Evolutionary conservation across 2,797 vertebrate genomes (phyloP), one percentile per base, ranked within the genome.

Genomic region (Ctenopoma kingsleyae): DNA sequence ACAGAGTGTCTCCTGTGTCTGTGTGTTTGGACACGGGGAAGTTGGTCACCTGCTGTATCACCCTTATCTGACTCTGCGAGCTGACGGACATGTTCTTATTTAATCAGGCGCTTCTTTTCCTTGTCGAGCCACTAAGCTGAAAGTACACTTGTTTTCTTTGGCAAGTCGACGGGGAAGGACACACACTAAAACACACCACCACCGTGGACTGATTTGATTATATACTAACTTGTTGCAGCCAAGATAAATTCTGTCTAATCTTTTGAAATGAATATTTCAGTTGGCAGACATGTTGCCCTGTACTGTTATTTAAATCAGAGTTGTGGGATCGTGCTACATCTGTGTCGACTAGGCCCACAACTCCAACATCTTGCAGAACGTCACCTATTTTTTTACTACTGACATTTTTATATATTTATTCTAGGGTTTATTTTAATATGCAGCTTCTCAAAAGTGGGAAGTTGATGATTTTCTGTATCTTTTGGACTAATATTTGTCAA

Each of bases 31-130:
- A 41, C 11, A 8, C 55, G 0, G 38, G 43, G 60, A 59, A 47
- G 80, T 22, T 1, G 62, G 64, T 87, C 82, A 81, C 76, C 81
- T 86, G 87, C 41, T 67, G 53, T 19, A 4, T 32, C 2, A 0
- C 11, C 46, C 46, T 73, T 43, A 69, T 85, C 76, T 56, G 49
- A 38, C 64, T 22, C 15, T 8, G 17, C 27, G 6, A 19, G 49
- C 57, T 20, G 73, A 77, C 71, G 60, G 49, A 13, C 52, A 23
- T 50, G 13, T 43, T 67, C 52, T 54, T 67, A 69, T 81, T 79
- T 57, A 50, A 74, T 60, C 74, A 76, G 71, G 16, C 65, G 2
- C 47, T 61, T 71, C 71, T 58, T 69, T 54, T 48, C 65, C 51
- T 19, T 2, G 8, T 67, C 12, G 52, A 67, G 52, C 53, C 44